Evolutionary conservation across 1,140 invertebrate genomes (phyloP), one percentile per base, ranked within the genome.

Genomic region (Centruroides sculpturatus): DNA sequence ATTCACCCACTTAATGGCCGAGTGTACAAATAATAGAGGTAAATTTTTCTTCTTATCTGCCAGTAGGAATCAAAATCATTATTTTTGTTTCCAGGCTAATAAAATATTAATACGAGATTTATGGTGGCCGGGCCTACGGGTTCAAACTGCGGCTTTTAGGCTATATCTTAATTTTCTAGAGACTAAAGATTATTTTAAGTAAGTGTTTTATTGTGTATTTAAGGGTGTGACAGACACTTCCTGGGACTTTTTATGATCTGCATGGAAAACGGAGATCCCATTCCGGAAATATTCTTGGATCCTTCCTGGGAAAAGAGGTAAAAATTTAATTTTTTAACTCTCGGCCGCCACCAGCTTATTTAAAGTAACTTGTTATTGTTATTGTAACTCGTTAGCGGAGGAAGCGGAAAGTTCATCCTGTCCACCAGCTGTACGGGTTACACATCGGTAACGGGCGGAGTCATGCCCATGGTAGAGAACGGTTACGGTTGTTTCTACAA

Each of bases 401-500:
- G 82, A 10, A 78, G 76, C 48, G 82, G 82, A 35, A 83, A 83
- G 67, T 84, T 77, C 67, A 69, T 80, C 0, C 68, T 84, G 36
- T 83, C 81, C 3, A 81, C 82, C 11, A 83, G 81, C 69, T 79
- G 78, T 52, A 69, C 79, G 35, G 82, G 82, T 9, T 83, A 79
- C 67, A 79, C 79, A 0, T 69, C 75, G 6, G 72, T 78, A 51
- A 74, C 76, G 57, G 82, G 82, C 3, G 80, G 77, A 59, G 78
- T 81, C n/a, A 73, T 75, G 23, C 79, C 82, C 10, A 83, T 83
- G 81, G 70, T 75, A 12, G 67, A 76, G 47, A 73, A 83, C 71
- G 81, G 82, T 3, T 83, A 83, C 71, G 81, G 81, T 0, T 66
- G 73, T 47, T 83, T 84, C 70, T 84, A 83, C 67, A 72, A 71